A percentile compares a stretch with the other conserved stretches of the same genome.
phyloP scores from a whole-genome alignment of 2,888 invertebrate genomes.

The Ectropis crepuscularia region DNA sequence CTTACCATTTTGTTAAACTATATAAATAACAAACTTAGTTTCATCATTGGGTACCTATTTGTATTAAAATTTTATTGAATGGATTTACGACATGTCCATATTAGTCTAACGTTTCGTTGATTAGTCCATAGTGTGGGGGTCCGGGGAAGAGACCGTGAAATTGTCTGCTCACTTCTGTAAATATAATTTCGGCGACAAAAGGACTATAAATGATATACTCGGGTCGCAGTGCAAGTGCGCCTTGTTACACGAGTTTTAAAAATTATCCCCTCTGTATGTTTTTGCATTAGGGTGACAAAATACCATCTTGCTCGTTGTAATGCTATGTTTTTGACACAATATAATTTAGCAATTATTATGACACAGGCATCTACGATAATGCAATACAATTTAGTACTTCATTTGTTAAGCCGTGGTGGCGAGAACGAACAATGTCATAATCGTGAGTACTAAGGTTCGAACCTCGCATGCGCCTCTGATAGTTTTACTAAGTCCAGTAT shows the following conservation, averaged over 20 bases:
- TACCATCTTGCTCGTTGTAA: slow-evolving; percentile 33
- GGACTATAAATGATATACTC: slow-evolving; percentile 83
- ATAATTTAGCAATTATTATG: neutral
- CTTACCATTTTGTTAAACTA: too few species aligned
- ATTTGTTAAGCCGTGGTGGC: too few species aligned
- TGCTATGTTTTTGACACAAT: slow-evolving; percentile 20
- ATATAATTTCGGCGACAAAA: slow-evolving; percentile 85
- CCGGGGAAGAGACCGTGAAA: slow-evolving; percentile 83
- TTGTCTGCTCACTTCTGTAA: slow-evolving; percentile 85
- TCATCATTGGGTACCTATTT: too few species aligned
- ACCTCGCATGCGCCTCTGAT: too few species aligned
- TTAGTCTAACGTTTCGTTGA: slow-evolving; percentile 64
- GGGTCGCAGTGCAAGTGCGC: slow-evolving; percentile 75
- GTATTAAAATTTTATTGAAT: neutral
- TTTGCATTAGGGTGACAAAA: slow-evolving; percentile 40
- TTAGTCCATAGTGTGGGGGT: slow-evolving; percentile 78
- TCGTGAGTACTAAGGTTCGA: too few species aligned
- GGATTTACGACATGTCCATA: slow-evolving; percentile 53
- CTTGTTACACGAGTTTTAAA: slow-evolving; percentile 72
- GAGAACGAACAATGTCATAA: too few species aligned
- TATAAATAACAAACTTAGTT: too few species aligned
- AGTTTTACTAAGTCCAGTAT: too few species aligned
- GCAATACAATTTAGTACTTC: too few species aligned
- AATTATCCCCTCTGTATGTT: slow-evolving; percentile 56
- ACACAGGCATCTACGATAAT: too few species aligned